A percentile compares a stretch with the other conserved stretches of the same genome.
Conservation (phyloP, 2,797 vertebrate genomes). For the Cossypha dichroa region DNA sequence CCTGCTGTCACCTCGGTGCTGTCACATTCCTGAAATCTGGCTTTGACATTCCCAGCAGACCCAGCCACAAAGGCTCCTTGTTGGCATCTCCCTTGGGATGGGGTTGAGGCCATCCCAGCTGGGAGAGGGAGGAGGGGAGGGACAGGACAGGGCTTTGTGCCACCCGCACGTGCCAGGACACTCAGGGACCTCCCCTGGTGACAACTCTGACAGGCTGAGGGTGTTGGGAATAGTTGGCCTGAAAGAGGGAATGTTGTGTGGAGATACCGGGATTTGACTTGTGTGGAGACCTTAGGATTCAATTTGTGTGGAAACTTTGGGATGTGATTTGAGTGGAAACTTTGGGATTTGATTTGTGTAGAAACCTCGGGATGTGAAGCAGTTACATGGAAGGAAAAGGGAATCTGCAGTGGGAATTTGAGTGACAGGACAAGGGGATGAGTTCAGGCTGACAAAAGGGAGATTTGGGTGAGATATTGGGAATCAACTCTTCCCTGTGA, state of each 20-base stretch:
- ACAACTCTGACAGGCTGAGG: background rate
- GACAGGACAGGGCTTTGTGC: constrained; percentile 19
- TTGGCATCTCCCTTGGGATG: constrained; percentile 23
- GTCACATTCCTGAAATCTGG: constrained; percentile 37
- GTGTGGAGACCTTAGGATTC: fast-evolving
- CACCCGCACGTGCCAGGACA: background rate
- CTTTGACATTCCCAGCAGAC: constrained; percentile 31
- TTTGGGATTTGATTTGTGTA: too few species aligned
- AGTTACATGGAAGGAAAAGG: background rate
- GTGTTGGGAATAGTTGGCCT: fast-evolving
- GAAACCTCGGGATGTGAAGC: fast-evolving
- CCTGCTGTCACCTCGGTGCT: constrained; percentile 42
- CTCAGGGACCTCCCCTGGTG: background rate
- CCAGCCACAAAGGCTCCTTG: constrained; percentile 53
- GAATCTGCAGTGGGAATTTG: background rate
- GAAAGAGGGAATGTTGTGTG: background rate
- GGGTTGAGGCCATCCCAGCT: background rate
- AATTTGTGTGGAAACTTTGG: fast-evolving
- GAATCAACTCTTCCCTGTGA: background rate
- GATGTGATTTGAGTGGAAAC: too few species aligned
- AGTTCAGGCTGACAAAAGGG: background rate
- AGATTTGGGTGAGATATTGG: fast-evolving
- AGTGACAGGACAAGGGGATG: fast-evolving
- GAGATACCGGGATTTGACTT: background rate
- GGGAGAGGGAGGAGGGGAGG: background rate